Evolutionary conservation across 2,888 invertebrate genomes (phyloP).

Genomic region (Torymus auratus): DNA sequence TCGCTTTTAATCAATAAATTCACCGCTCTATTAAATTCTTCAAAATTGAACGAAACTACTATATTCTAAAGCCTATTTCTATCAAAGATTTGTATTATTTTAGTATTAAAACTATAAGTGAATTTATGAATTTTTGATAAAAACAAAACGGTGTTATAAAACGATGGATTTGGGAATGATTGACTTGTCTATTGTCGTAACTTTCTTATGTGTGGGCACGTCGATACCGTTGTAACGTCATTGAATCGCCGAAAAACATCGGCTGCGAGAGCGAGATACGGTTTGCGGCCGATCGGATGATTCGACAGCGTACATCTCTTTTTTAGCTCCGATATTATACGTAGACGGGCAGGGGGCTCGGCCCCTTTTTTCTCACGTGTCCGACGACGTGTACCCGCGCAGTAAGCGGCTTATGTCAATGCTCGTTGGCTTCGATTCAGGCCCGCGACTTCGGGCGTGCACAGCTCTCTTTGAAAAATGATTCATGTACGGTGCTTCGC

Average conservation of each 20-base stretch:
- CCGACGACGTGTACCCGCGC: constrained; percentile 24
- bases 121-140: too few relatives aligned
- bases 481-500: constrained; percentile 44
- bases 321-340: neutral
- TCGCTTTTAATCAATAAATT: too few relatives aligned
- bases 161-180: too few relatives aligned
- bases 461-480: constrained; percentile 37
- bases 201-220: too few relatives aligned
- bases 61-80: too few relatives aligned
- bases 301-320: neutral
- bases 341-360: neutral
- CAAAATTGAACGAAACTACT: too few relatives aligned
- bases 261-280: neutral
- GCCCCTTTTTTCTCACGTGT: neutral
- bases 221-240: constrained; percentile 12
- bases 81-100: too few relatives aligned
- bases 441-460: neutral
- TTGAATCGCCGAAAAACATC: constrained; percentile 1
- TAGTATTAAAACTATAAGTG: too few relatives aligned
- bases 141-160: too few relatives aligned
- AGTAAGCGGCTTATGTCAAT: constrained; percentile 54
- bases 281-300: constrained; percentile 26
- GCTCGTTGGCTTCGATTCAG: constrained; percentile 56
- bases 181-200: too few relatives aligned
- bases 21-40: too few relatives aligned